Percentiles rank a stretch among this genome's conserved stretches.
Evolutionary conservation across 2,113 vertebrate species (phyloP).

Genomic region (Thalassarche chlororhynchos): DNA sequence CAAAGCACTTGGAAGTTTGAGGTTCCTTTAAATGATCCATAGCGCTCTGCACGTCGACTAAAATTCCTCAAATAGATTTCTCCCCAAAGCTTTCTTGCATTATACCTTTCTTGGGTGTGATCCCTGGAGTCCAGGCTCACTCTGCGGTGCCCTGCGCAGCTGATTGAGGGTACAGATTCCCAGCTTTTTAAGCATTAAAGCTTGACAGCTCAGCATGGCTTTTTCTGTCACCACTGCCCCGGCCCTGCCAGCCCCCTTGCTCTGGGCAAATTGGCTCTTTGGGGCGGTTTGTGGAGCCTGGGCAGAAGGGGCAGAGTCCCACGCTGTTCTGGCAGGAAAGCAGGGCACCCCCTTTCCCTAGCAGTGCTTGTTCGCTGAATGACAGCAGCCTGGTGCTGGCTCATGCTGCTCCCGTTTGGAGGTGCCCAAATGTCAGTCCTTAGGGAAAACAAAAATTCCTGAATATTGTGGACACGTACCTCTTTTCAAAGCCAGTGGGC

Average conservation of each 20-base stretch:
- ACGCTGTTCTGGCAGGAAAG: background rate
- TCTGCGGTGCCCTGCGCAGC: accelerated
- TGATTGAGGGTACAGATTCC: background rate
- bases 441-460: accelerated
- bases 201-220: background rate
- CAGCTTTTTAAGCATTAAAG: accelerated
- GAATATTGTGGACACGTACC: background rate
- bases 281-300: background rate
- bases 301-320: background rate
- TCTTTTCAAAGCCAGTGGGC: background rate
- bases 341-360: background rate
- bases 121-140: background rate
- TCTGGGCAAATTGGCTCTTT: background rate
- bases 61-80: background rate
- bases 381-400: background rate
- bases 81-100: background rate
- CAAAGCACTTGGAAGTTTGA: background rate
- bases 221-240: background rate
- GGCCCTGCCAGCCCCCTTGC: background rate
- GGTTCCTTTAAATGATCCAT: background rate
- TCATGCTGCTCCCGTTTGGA: accelerated
- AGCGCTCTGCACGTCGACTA: background rate
- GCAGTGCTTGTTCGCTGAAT: background rate
- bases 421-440: background rate
- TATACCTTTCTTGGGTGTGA: background rate